Evolutionary conservation across 2,113 vertebrate species (phyloP).

Genomic region (Cyanoderma ruficeps): DNA sequence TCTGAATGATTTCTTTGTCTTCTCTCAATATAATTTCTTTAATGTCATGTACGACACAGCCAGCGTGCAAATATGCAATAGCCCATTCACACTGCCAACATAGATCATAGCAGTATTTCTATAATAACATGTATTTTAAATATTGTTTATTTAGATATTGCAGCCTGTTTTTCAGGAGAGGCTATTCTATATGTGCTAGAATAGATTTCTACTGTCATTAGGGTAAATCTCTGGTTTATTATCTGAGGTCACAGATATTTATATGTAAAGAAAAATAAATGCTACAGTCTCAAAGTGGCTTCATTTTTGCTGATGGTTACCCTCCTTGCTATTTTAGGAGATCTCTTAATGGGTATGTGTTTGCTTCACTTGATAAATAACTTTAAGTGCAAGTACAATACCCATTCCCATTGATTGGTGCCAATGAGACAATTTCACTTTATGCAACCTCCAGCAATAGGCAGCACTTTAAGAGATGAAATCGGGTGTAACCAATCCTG

Average conservation of each 20-base stretch:
- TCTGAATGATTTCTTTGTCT: background rate
- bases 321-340: background rate
- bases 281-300: background rate
- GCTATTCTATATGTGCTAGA: background rate
- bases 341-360: background rate
- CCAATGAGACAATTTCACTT: background rate
- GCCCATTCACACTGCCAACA: background rate
- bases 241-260: background rate
- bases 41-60: background rate
- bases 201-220: background rate
- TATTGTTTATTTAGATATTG: background rate
- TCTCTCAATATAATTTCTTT: background rate
- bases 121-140: background rate
- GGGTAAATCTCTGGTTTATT: background rate
- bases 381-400: background rate
- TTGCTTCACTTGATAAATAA: background rate
- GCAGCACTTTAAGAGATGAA: background rate
- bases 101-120: background rate
- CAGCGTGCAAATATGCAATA: background rate
- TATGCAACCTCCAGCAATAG: background rate
- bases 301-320: background rate
- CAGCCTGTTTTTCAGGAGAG: background rate
- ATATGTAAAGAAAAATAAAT: background rate
- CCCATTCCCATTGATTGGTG: background rate
- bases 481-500: background rate